Evolutionary conservation across 2,113 vertebrate species (phyloP).

Genomic region (Pyxicephalus adspersus): DNA sequence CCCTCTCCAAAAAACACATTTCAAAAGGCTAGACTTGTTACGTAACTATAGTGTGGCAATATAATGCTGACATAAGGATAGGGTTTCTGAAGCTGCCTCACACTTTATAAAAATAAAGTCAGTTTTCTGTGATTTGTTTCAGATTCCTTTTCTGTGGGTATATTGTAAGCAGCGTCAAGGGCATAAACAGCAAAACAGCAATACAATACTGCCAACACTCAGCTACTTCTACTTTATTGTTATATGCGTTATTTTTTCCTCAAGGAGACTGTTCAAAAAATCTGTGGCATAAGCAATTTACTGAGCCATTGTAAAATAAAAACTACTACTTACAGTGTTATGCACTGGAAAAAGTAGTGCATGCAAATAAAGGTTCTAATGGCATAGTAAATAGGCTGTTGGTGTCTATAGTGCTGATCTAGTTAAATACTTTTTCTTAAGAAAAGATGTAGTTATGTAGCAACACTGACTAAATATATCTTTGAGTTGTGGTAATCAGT

Average conservation of each 20-base stretch:
- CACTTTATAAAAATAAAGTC: no score
- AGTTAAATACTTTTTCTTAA: conserved; percentile 25
- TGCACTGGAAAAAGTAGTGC: no score
- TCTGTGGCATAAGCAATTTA: background rate
- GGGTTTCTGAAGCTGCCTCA: no score
- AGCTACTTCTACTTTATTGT: background rate
- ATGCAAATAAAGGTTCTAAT: background rate
- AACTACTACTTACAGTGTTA: background rate
- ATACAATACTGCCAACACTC: background rate
- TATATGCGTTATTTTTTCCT: background rate
- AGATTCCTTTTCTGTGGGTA: no score
- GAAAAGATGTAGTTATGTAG: conserved; percentile 42
- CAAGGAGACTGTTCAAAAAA: background rate
- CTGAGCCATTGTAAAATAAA: background rate
- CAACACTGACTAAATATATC: conserved; percentile 41
- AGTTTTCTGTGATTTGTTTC: no score
- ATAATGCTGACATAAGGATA: no score
- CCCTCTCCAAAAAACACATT: no score
- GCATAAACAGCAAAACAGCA: background rate
- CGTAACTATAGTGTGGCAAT: no score
- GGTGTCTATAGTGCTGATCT: background rate
- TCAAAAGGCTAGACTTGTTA: no score
- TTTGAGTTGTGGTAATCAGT: no score
- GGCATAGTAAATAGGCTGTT: background rate
- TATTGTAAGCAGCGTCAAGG: background rate